A percentile compares a stretch with the other conserved stretches of the same genome.
Conservation (phyloP, 2,797 vertebrate species). For the Garrulus glandarius region DNA sequence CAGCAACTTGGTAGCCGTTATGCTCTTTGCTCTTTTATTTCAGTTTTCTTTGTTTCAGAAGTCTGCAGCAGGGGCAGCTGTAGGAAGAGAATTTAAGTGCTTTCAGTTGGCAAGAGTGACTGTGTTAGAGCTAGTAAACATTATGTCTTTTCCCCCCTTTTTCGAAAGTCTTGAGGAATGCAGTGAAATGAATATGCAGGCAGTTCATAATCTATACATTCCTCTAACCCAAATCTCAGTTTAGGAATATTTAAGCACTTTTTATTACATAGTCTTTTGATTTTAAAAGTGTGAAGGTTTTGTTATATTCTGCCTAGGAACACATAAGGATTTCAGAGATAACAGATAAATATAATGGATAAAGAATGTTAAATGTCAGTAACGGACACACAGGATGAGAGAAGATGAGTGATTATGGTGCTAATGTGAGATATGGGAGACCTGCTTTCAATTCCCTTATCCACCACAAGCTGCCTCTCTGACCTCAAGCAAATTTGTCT, state of each 20-base stretch:
- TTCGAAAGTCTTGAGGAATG: background rate
- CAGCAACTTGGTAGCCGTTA: constrained; percentile 20
- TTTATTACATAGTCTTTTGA: background rate
- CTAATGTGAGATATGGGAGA: background rate
- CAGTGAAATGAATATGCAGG: constrained; percentile 9
- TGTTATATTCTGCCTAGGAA: constrained; percentile 34
- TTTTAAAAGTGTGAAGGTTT: constrained; percentile 28
- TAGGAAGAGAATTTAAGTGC: constrained; percentile 33
- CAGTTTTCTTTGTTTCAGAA: constrained; percentile 24
- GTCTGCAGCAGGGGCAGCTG: constrained; percentile 11
- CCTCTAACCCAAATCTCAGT: background rate
- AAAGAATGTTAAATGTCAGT: background rate
- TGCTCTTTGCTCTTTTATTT: constrained; percentile 29
- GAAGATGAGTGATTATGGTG: background rate
- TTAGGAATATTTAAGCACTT: constrained; percentile 11
- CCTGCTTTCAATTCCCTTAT: constrained; percentile 1
- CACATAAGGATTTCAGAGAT: constrained; percentile 40
- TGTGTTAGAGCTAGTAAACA: constrained; percentile 40
- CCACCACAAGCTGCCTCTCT: background rate
- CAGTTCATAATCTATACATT: background rate
- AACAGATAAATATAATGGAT: constrained; percentile 32
- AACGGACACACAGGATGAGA: background rate
- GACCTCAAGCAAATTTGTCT: background rate
- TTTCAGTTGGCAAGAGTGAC: constrained; percentile 27
- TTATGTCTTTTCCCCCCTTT: background rate